Conservation (phyloP, 1,140 invertebrate species). For the Pentalonia nigronervosa region DNA sequence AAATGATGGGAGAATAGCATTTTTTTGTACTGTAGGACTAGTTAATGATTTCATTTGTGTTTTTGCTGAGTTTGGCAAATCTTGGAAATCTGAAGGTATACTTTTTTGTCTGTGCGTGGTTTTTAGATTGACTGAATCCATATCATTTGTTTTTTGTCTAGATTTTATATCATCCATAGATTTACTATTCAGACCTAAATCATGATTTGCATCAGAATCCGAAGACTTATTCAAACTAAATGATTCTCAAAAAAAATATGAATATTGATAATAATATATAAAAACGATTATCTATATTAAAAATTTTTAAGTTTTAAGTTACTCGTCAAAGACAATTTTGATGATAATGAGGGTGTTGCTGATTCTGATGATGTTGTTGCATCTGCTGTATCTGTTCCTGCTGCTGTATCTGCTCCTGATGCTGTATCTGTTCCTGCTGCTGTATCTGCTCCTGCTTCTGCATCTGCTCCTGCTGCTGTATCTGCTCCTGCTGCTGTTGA, state of each 20-base stretch:
- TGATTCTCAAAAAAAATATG: neutral
- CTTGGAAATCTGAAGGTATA: neutral
- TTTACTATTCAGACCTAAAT: neutral
- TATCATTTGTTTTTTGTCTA: no score
- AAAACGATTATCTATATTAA: neutral
- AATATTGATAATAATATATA: neutral
- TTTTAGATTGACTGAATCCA: neutral
- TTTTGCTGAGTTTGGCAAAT: neutral
- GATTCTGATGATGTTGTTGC: neutral
- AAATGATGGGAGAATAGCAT: neutral
- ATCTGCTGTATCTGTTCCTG: neutral
- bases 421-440: no score
- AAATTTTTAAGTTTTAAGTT: neutral
- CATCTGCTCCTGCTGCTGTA: no score
- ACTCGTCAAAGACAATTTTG: neutral
- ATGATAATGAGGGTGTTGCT: neutral
- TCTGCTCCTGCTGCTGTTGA: neutral
- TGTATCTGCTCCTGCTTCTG: no score
- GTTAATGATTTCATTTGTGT: neutral
- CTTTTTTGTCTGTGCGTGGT: neutral
- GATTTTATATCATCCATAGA: no score
- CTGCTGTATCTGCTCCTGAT: neutral
- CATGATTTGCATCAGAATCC: neutral
- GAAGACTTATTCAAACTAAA: neutral
- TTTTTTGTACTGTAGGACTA: neutral